Conservation (phyloP, 1,140 invertebrate genomes). For the Sycophaga agraensis region DNA sequence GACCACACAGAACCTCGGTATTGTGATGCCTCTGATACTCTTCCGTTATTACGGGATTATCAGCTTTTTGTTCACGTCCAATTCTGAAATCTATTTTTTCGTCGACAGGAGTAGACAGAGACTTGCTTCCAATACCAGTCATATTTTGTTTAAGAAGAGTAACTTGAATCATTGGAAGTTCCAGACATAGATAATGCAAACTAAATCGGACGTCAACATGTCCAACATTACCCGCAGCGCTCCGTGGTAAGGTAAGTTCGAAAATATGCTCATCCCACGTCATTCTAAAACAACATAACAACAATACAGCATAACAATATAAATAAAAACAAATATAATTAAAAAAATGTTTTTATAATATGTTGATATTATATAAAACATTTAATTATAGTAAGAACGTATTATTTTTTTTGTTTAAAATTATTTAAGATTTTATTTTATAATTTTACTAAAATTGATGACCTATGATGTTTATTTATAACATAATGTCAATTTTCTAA, state of each 20-base stretch:
- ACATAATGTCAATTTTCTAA: neutral
- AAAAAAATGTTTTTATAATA: slow-evolving; percentile 13
- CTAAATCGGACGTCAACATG: slow-evolving; percentile 87
- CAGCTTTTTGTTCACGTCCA: slow-evolving; percentile 57
- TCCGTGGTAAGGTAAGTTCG: slow-evolving; percentile 78
- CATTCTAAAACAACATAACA: slow-evolving; percentile 53
- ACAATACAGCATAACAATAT: neutral
- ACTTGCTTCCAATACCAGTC: slow-evolving; percentile 67
- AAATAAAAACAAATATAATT: slow-evolving; percentile 9
- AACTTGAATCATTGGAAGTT: slow-evolving; percentile 68
- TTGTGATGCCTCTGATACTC: slow-evolving; percentile 84
- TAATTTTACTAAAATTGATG: neutral
- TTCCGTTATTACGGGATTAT: slow-evolving; percentile 77
- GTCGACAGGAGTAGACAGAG: slow-evolving; percentile 54
- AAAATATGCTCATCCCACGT: slow-evolving; percentile 92
- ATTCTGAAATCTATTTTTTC: slow-evolving; percentile 66
- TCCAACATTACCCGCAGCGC: slow-evolving; percentile 70
- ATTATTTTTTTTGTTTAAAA: neutral
- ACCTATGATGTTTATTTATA: neutral
- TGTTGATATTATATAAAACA: neutral
- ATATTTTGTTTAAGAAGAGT: slow-evolving; percentile 83
- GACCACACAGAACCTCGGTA: slow-evolving; percentile 87
- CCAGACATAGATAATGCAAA: slow-evolving; percentile 70
- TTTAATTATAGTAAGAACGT: neutral
- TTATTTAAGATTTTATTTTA: neutral